Percentiles rank a stretch among this genome's conserved stretches.
Evolutionary conservation across 2,888 invertebrate genomes (phyloP).

Genomic region (Clivina fossor): DNA sequence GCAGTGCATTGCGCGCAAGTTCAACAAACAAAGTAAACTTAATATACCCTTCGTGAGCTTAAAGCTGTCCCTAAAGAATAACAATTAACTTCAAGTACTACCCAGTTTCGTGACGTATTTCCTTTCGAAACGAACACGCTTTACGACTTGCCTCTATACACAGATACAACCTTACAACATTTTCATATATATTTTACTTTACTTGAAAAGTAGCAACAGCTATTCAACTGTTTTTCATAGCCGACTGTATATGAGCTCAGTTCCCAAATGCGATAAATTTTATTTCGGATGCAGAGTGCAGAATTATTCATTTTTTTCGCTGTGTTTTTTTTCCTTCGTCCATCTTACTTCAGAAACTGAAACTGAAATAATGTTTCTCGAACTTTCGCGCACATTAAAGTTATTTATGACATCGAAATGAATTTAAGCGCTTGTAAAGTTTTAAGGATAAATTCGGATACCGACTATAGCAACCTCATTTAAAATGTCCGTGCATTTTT

Average conservation of each 20-base stretch:
- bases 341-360: constrained; percentile 18
- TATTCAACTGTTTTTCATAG: too few species aligned
- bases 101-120: constrained; percentile 31
- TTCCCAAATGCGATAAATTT: constrained; percentile 28
- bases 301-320: constrained; percentile 28
- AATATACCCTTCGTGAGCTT: constrained; percentile 27
- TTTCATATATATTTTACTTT: too few species aligned
- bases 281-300: constrained; percentile 18
- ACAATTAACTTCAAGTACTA: constrained; percentile 33
- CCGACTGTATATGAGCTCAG: too few species aligned
- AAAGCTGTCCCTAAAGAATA: constrained; percentile 29
- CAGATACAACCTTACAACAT: too few species aligned
- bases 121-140: too few species aligned
- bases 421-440: constrained; percentile 28
- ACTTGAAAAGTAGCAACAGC: too few species aligned
- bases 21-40: too few species aligned
- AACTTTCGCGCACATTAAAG: too few species aligned
- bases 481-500: constrained; percentile 25
- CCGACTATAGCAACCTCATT: constrained; percentile 21
- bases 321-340: constrained; percentile 2
- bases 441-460: constrained; percentile 30
- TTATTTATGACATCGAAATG: constrained; percentile 32
- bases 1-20: too few species aligned
- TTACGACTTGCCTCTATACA: too few species aligned
- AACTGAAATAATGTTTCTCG: too few species aligned